A percentile compares a stretch with the other conserved stretches of the same genome.
These are phyloP conservation scores for Archivesica marissinica DNA, from an alignment of 1,140 invertebrate genomes.

Conservation along the genomic window DNA sequence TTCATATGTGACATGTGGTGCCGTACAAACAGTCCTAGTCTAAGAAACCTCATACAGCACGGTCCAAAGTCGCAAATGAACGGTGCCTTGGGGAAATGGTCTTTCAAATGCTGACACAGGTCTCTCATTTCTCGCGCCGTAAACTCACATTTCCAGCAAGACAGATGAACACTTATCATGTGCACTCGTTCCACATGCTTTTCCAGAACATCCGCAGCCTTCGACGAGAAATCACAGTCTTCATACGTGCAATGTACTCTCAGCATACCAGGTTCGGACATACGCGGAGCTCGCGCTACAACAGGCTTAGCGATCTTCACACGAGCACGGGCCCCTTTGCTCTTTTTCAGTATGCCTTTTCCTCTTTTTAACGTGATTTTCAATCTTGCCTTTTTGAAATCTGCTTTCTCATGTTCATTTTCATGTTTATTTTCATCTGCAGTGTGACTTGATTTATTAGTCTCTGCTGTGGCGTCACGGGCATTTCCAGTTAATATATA, in stretches of 20 bases:
- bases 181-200: conserved; percentile 55
- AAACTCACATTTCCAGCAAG: conserved; percentile 88
- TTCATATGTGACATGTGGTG: conserved; percentile 86
- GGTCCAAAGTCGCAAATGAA: conserved; percentile 86
- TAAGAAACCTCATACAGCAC: conserved; percentile 86
- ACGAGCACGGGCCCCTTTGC: neutral
- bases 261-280: neutral
- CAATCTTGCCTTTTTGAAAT: neutral
- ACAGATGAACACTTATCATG: conserved; percentile 84
- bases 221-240: conserved; percentile 37
- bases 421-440: neutral
- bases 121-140: conserved; percentile 87
- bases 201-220: conserved; percentile 11
- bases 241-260: conserved; percentile 47
- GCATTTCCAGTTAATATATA: neutral
- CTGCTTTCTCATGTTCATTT: neutral
- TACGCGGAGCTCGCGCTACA: neutral
- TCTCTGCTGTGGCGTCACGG: neutral
- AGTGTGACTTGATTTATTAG: neutral
- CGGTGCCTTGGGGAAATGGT: conserved; percentile 87
- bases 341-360: conserved; percentile 23
- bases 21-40: conserved; percentile 85
- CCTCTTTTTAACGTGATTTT: conserved; percentile 16
- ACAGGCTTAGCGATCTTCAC: neutral
- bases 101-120: conserved; percentile 88